Base-by-base conservation (phyloP, 2,113 vertebrate species). In the Falcunculus frontatus region DNA sequence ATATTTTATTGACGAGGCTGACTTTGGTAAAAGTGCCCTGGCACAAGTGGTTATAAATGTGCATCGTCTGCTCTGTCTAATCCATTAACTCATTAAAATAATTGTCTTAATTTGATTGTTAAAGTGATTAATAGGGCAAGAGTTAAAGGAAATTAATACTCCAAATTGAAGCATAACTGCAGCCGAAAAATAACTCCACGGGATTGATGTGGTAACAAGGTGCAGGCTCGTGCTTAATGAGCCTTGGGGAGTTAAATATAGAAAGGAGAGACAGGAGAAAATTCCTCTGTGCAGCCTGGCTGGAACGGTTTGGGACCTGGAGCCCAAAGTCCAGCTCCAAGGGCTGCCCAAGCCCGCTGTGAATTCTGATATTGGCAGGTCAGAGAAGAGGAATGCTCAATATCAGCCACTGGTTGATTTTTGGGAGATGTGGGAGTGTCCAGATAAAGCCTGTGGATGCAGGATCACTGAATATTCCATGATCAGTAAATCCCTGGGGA, bases 61-160 rank as follows among this genome's bases (percentile, higher is more conserved):
- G 97, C 92, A 84, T 94, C 20, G 1, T 93, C 96, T 88, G 87
- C 97, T 97, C 96, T 87, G 95, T 93, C 97, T 92, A 95, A 98
- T 94, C 97, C 96, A 97, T 98, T 98, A 97, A 85, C 95, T 98
- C 97, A 97, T 98, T 98, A 98, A 97, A 98, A 98, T 97, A 98
- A 98, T 98, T 97, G 97, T 98, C 97, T 96, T 98, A 97, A 98
- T 98, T 98, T 98, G 96, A 96, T 97, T 98, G 97, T 98, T 98
- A 95, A 98, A 96, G 96, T 98, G 98, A 98, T 98, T 97, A 98
- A 98, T 98, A 98, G 97, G 97, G 92, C 91, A 97, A 96, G 90
- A 76, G 91, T 83, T 97, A 93, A 94, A 97, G 93, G 96, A 98
- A 98, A 98, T 98, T 97, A 98, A 98, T 98, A 97, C 96, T 97